A percentile compares a stretch with the other conserved stretches of the same genome.
Conservation (phyloP, 2,113 vertebrate species). For the Strix uralensis region DNA sequence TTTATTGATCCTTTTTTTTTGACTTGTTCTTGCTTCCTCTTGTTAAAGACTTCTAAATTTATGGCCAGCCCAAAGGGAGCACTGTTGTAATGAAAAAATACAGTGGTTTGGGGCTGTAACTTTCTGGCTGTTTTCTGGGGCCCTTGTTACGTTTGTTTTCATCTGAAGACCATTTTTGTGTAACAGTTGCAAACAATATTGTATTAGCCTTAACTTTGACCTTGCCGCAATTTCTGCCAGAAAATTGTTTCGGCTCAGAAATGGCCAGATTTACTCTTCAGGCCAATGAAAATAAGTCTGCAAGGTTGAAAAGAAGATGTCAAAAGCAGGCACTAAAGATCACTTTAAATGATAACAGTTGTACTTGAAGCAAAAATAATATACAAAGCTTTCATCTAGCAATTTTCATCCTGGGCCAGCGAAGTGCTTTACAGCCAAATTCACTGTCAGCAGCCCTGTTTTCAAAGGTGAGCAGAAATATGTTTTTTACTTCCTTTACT, state of each 20-base stretch:
- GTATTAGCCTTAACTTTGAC: conserved; percentile 5
- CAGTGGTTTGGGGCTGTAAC: neutral
- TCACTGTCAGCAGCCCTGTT: neutral
- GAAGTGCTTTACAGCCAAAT: neutral
- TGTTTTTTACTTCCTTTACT: neutral
- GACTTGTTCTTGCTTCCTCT: neutral
- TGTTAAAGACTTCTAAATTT: conserved; percentile 1
- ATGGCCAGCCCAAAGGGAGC: neutral
- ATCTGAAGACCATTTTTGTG: neutral
- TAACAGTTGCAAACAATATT: neutral
- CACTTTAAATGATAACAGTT: conserved; percentile 25
- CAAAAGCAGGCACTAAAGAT: conserved; percentile 34
- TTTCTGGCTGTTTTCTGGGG: neutral
- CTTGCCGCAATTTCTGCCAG: neutral
- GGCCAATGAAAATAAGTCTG: conserved; percentile 14
- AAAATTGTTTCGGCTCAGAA: neutral
- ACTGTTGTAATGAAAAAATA: neutral
- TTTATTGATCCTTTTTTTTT: neutral
- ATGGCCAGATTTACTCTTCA: conserved; percentile 1
- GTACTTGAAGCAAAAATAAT: conserved; percentile 20
- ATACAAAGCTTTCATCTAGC: conserved; percentile 8
- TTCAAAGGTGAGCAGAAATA: neutral
- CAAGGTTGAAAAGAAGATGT: conserved; percentile 28
- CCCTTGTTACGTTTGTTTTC: neutral
- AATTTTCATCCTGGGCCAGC: conserved; percentile 4